phyloP scores from a whole-genome alignment of 2,113 vertebrate genomes.

The Neotoma lepida region DNA sequence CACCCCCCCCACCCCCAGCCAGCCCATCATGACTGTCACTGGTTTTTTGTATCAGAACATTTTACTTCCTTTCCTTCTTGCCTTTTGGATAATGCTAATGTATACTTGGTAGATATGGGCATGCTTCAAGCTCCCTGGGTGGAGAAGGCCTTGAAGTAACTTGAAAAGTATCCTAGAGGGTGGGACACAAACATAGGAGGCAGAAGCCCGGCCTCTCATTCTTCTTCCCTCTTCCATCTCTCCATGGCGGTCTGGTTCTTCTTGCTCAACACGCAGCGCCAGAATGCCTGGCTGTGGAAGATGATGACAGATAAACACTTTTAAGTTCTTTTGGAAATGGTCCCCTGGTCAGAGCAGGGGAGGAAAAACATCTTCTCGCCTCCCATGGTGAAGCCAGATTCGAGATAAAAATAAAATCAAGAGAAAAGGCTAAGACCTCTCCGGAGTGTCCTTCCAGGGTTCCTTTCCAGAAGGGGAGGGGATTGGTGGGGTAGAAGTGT shows the following conservation, averaged over 20 bases:
- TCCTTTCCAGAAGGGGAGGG: neutral
- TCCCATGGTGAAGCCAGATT: slow-evolving; percentile 9
- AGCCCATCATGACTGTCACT: accelerated
- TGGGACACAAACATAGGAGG: neutral
- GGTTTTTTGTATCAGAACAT: neutral
- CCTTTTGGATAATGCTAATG: neutral
- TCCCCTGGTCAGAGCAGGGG: neutral
- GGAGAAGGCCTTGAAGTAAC: neutral
- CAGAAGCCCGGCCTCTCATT: slow-evolving; percentile 10
- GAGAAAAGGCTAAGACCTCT: slow-evolving; percentile 20
- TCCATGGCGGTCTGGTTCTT: neutral
- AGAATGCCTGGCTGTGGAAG: neutral
- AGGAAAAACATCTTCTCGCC: slow-evolving; percentile 11
- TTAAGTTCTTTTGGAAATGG: slow-evolving; percentile 41
- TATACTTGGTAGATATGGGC: neutral
- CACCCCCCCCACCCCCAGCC: too few relatives aligned
- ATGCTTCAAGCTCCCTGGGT: neutral
- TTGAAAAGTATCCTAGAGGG: neutral
- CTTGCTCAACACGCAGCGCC: neutral
- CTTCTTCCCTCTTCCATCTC: neutral
- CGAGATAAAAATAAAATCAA: slow-evolving; percentile 48
- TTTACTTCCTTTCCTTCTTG: neutral
- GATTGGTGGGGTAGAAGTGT: neutral
- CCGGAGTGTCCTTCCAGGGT: neutral
- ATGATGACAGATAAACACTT: slow-evolving; percentile 20